These are phyloP conservation scores for Telmatherina bonti DNA, from an alignment of 2,797 vertebrate species.

Conservation along the genomic window DNA sequence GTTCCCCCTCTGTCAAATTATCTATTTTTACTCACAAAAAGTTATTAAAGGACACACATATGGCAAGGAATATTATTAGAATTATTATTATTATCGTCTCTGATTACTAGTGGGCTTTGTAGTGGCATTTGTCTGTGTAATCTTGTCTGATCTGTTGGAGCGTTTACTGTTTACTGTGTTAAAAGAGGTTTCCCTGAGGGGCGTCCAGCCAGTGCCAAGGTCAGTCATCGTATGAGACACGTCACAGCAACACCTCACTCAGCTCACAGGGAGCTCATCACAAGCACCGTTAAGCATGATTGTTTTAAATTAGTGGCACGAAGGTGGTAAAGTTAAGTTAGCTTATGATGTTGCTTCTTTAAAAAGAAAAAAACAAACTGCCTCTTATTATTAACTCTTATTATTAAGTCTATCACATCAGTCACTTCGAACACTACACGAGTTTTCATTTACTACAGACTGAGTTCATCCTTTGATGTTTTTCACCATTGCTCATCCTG, in stretches of 20 bases:
- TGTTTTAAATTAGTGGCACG: slow-evolving; percentile 15
- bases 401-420: slow-evolving; percentile 18
- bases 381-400: slow-evolving; percentile 5
- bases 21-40: slow-evolving; percentile 72
- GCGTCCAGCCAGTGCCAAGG: slow-evolving; percentile 73
- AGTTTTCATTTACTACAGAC: slow-evolving; percentile 12
- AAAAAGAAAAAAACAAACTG: background rate
- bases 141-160: slow-evolving; percentile 65
- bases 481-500: slow-evolving; percentile 4
- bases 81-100: slow-evolving; percentile 58
- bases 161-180: slow-evolving; percentile 44
- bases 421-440: slow-evolving; percentile 38
- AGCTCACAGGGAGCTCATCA: slow-evolving; percentile 18
- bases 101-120: slow-evolving; percentile 76
- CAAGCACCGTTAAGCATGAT: slow-evolving; percentile 7
- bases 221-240: slow-evolving; percentile 50
- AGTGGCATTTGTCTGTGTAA: slow-evolving; percentile 75
- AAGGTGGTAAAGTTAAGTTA: slow-evolving; percentile 26
- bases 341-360: slow-evolving; percentile 32
- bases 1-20: slow-evolving; percentile 71
- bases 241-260: background rate
- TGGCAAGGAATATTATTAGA: slow-evolving; percentile 50
- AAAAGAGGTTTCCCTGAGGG: slow-evolving; percentile 46
- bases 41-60: slow-evolving; percentile 55
- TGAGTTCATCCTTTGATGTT: background rate